Conservation (phyloP, 2,888 invertebrate genomes). For the Eubasilissa splendida region DNA sequence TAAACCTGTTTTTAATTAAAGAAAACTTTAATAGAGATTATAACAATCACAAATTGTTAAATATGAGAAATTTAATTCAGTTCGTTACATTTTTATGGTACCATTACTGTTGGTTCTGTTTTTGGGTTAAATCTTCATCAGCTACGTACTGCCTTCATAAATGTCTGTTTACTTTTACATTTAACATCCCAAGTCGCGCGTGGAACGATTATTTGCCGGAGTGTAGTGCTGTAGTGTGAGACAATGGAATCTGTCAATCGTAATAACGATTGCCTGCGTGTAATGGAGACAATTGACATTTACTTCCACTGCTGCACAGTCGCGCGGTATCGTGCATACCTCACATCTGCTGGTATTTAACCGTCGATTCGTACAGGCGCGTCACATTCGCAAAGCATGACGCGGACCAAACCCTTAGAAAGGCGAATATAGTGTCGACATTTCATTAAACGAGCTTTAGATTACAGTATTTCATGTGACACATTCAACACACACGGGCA, state of each 20-base stretch:
- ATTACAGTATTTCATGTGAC: not conserved
- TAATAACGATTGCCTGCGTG: not conserved
- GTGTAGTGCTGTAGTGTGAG: not conserved
- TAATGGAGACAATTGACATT: slow-evolving; percentile 33
- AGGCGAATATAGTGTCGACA: not conserved
- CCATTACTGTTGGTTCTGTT: no score
- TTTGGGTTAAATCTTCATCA: no score
- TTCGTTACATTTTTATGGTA: no score
- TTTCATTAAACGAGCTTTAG: slow-evolving; percentile 6
- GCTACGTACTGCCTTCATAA: no score
- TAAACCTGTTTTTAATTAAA: no score
- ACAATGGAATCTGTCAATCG: slow-evolving; percentile 18
- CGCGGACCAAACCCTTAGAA: not conserved
- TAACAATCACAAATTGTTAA: no score
- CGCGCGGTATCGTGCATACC: not conserved
- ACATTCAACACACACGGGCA: no score
- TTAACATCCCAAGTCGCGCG: no score
- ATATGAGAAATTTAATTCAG: no score
- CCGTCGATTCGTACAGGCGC: slow-evolving; percentile 8
- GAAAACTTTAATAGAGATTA: no score
- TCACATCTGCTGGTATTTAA: not conserved
- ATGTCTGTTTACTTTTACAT: no score
- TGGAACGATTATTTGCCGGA: no score
- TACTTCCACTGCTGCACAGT: not conserved
- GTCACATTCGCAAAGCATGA: slow-evolving; percentile 14